These are phyloP conservation scores for Metaphire vulgaris DNA, from an alignment of 1,140 invertebrate genomes.

Conservation along the genomic window DNA sequence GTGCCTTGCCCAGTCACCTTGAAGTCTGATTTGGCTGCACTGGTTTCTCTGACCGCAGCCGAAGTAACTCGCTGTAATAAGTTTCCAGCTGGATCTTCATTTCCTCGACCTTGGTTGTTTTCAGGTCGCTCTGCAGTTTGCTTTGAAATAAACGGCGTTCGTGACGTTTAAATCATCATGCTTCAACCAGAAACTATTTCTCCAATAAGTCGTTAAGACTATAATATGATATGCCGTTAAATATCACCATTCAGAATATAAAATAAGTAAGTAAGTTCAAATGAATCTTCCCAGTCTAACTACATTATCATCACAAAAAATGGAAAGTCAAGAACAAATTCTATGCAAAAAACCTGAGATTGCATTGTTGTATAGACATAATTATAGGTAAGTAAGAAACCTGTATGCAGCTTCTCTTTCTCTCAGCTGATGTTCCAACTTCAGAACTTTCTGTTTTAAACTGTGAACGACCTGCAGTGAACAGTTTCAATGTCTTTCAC, in stretches of 20 bases:
- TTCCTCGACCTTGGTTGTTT: conserved; percentile 48
- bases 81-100: conserved; percentile 45
- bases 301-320: too few relatives aligned
- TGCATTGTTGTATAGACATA: too few relatives aligned
- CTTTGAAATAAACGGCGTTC: conserved; percentile 32
- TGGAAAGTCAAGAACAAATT: too few relatives aligned
- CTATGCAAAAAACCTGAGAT: too few relatives aligned
- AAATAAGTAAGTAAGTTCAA: too few relatives aligned
- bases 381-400: too few relatives aligned
- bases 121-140: conserved; percentile 47
- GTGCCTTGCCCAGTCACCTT: too few relatives aligned
- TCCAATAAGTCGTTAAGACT: too few relatives aligned
- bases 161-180: not conserved
- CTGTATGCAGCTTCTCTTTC: conserved; percentile 44
- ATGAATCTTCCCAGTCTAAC: too few relatives aligned
- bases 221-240: too few relatives aligned
- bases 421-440: conserved; percentile 46
- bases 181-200: too few relatives aligned
- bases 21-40: not conserved
- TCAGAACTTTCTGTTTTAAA: conserved; percentile 50
- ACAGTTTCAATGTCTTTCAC: not conserved
- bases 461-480: conserved; percentile 40
- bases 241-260: too few relatives aligned
- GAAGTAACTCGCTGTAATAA: conserved; percentile 43
- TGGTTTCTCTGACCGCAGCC: conserved; percentile 31